Percentiles rank a stretch among this genome's conserved stretches.
Conservation (phyloP, 2,888 invertebrate genomes). For the Rotaria macrura region DNA sequence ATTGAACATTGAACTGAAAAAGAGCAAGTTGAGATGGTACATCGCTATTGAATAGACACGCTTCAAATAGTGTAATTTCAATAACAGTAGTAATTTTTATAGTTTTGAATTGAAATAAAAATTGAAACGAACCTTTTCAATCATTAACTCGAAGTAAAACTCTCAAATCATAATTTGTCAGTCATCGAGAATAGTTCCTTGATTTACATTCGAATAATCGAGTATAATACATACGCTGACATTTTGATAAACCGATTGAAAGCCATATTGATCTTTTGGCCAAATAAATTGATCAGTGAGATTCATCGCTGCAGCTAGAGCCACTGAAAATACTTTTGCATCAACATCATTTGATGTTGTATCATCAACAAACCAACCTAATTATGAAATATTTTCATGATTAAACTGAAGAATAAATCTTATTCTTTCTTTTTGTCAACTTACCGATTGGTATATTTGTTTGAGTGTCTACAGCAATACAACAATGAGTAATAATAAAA, state of each 20-base stretch:
- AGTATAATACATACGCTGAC: background rate
- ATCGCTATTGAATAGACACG: too few relatives aligned
- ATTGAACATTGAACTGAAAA: too few relatives aligned
- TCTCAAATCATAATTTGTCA: too few relatives aligned
- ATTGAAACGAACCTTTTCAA: too few relatives aligned
- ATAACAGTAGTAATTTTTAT: too few relatives aligned
- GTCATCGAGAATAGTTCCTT: too few relatives aligned
- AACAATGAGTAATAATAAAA: background rate
- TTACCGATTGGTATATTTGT: background rate
- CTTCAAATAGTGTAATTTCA: too few relatives aligned
- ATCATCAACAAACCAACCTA: constrained; percentile 11
- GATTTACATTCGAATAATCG: too few relatives aligned
- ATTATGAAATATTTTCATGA: background rate
- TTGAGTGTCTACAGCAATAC: background rate
- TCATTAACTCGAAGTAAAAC: too few relatives aligned
- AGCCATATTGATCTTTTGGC: background rate
- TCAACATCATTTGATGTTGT: background rate
- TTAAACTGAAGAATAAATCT: too few relatives aligned
- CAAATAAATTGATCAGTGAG: background rate
- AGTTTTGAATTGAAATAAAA: too few relatives aligned
- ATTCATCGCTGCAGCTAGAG: background rate
- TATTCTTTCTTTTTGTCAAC: background rate
- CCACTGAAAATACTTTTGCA: background rate
- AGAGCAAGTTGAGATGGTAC: too few relatives aligned
- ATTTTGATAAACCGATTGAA: background rate